A percentile compares a stretch with the other conserved stretches of the same genome.
Evolutionary conservation across 1,140 invertebrate species (phyloP).

Genomic region (Thereuonema tuberculata): DNA sequence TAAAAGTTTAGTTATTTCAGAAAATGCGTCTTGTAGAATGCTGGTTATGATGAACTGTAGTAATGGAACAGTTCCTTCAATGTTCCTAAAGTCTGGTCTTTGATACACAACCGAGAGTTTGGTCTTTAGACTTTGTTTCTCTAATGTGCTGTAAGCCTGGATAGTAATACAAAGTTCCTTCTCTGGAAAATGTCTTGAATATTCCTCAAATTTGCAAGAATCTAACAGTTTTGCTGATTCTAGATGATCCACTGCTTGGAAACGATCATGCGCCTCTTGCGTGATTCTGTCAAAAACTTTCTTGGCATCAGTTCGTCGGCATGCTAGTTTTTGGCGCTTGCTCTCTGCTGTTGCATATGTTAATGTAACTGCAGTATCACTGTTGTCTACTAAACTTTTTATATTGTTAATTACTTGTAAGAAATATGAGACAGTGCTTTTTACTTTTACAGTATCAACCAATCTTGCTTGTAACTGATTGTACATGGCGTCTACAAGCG

Average conservation of each 20-base stretch:
- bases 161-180: not conserved
- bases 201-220: not conserved
- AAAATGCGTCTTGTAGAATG: slow-evolving; percentile 1
- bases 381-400: too few relatives aligned
- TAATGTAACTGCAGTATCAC: too few relatives aligned
- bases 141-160: not conserved
- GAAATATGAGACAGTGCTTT: too few relatives aligned
- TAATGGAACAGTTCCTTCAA: not conserved
- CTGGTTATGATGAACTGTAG: not conserved
- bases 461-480: not conserved
- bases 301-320: not conserved
- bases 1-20: not conserved
- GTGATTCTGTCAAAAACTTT: not conserved
- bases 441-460: too few relatives aligned
- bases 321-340: too few relatives aligned
- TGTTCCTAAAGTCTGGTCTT: not conserved
- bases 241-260: not conserved
- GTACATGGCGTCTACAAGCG: not conserved
- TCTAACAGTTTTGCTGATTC: not conserved
- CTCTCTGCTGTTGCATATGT: too few relatives aligned
- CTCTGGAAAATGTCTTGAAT: not conserved
- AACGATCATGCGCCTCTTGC: not conserved
- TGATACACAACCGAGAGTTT: not conserved
- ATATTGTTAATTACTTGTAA: too few relatives aligned
- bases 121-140: not conserved